Percentiles rank a stretch among this genome's conserved stretches.
phyloP scores from a whole-genome alignment of 1,140 invertebrate genomes.

The Meloidogyne floridensis region DNA sequence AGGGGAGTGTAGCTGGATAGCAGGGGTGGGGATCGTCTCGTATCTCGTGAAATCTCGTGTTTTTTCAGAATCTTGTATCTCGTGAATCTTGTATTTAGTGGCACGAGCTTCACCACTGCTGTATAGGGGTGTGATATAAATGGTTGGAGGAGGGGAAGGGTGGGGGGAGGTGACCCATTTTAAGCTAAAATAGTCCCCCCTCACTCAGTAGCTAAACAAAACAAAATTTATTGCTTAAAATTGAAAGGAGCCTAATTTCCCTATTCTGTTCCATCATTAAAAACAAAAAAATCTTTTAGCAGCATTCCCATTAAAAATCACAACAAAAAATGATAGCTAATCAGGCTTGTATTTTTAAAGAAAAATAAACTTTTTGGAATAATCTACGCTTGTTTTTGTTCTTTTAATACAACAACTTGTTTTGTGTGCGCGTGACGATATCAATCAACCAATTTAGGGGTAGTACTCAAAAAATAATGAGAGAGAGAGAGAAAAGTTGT shows the following conservation, averaged over 20 bases:
- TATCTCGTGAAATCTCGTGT: too few species aligned
- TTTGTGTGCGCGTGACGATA: constrained; percentile 1
- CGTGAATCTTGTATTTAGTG: too few species aligned
- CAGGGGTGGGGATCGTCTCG: too few species aligned
- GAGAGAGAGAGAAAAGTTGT: neutral
- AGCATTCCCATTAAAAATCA: neutral
- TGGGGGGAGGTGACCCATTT: too few species aligned
- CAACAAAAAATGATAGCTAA: neutral
- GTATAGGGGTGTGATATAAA: too few species aligned
- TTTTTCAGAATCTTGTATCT: too few species aligned
- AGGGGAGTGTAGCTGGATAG: too few species aligned
- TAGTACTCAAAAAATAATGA: neutral
- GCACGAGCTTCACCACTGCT: too few species aligned
- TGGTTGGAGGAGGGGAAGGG: too few species aligned
- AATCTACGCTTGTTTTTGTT: neutral
- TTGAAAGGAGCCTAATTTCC: neutral
- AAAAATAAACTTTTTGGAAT: neutral
- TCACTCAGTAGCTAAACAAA: too few species aligned
- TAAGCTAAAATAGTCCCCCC: too few species aligned
- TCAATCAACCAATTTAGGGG: constrained; percentile 1
- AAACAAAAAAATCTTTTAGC: neutral
- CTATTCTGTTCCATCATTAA: neutral
- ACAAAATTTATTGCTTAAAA: too few species aligned
- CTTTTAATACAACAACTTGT: constrained; percentile 2
- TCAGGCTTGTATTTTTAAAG: neutral